Evolutionary conservation across 2,888 invertebrate genomes (phyloP).

Genomic region (Drosophila sordidula): DNA sequence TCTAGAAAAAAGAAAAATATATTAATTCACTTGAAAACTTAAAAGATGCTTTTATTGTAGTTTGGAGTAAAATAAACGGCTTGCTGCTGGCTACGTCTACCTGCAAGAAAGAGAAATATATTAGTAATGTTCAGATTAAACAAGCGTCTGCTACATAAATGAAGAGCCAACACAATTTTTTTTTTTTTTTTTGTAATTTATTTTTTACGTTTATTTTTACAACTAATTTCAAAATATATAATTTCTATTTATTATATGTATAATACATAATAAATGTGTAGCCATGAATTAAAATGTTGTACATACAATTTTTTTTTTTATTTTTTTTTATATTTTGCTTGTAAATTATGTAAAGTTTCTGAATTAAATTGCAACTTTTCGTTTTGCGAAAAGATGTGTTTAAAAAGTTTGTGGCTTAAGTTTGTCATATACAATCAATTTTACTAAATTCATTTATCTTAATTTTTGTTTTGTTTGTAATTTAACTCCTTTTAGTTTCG

Average conservation of each 20-base stretch:
- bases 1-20: constrained; percentile 73
- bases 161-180: constrained; percentile 32
- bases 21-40: constrained; percentile 48
- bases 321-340: constrained; percentile 17
- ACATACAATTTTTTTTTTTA: constrained; percentile 38
- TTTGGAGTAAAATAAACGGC: background rate
- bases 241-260: constrained; percentile 57
- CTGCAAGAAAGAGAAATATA: constrained; percentile 78
- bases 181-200: constrained; percentile 50
- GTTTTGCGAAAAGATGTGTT: constrained; percentile 50
- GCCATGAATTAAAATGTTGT: constrained; percentile 68
- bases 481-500: constrained; percentile 4
- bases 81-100: constrained; percentile 43
- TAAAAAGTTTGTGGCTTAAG: constrained; percentile 39
- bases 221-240: constrained; percentile 76
- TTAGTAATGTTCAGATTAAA: constrained; percentile 61
- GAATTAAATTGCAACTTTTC: constrained; percentile 18
- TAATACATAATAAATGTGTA: constrained; percentile 70
- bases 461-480: constrained; percentile 2
- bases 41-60: background rate
- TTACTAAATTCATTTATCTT: constrained; percentile 41
- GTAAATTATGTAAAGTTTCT: constrained; percentile 44
- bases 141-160: constrained; percentile 7
- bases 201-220: constrained; percentile 68
- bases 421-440: constrained; percentile 59